Percentiles rank a stretch among this genome's conserved stretches.
Evolutionary conservation across 2,888 invertebrate genomes (phyloP).

Genomic region (Dryomyza anilis): DNA sequence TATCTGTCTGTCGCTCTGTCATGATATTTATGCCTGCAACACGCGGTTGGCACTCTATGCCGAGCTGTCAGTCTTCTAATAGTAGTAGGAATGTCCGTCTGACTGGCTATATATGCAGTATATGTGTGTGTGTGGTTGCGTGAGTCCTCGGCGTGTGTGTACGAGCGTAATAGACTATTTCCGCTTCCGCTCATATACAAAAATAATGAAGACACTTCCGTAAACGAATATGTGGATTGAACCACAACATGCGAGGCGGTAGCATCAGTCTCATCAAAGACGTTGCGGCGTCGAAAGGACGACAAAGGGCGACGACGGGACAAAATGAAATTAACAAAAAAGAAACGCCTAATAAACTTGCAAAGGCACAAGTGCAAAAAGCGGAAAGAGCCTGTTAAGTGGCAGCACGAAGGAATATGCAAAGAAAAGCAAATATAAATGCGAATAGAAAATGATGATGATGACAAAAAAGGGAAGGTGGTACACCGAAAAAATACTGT

Average conservation of each 20-base stretch:
- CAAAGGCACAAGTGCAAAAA: constrained; percentile 17
- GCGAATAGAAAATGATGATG: not conserved
- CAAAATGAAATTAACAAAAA: constrained; percentile 5
- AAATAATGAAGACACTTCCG: constrained; percentile 30
- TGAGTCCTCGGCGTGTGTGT: not conserved
- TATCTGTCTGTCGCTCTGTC: not conserved
- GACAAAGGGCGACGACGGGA: not conserved
- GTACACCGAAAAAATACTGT: not conserved
- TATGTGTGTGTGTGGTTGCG: not conserved
- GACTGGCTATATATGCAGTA: not conserved
- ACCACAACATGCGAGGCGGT: not conserved
- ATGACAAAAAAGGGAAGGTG: not conserved
- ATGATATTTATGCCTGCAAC: no score
- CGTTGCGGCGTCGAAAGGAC: not conserved
- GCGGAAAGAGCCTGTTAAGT: constrained; percentile 7
- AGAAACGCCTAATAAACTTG: constrained; percentile 22
- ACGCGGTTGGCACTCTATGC: no score
- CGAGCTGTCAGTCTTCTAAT: not conserved
- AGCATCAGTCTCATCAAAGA: not conserved
- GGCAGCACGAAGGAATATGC: not conserved
- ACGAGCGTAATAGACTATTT: constrained; percentile 13
- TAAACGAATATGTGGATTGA: constrained; percentile 18
- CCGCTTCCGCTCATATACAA: constrained; percentile 17
- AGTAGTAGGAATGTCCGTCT: not conserved
- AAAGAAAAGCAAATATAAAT: not conserved